Evolutionary conservation across 1,140 invertebrate genomes (phyloP).

Genomic region (Listronotus bonariensis): DNA sequence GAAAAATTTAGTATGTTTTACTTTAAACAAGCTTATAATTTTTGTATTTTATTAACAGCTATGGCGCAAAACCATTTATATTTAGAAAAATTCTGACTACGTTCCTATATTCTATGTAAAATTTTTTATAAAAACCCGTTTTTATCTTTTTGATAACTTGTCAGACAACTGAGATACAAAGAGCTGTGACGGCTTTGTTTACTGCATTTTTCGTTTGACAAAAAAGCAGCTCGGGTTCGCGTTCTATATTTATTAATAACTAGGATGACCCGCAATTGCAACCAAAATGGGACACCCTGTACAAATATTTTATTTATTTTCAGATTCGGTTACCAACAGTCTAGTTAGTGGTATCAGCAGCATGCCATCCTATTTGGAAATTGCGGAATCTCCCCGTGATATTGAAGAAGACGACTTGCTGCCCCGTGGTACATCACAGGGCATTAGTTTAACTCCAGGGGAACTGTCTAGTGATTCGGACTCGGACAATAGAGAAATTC

Average conservation of each 20-base stretch:
- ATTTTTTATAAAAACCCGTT: too few species aligned
- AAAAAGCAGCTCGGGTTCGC: background rate
- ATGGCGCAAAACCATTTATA: too few species aligned
- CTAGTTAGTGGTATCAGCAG: slow-evolving; percentile 43
- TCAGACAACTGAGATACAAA: too few species aligned
- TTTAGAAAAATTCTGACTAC: too few species aligned
- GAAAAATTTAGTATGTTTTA: too few species aligned
- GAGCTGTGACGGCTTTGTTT: too few species aligned
- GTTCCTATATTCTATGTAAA: too few species aligned
- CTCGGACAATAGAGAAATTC: slow-evolving; percentile 43
- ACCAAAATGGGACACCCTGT: background rate
- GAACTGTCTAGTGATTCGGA: slow-evolving; percentile 48
- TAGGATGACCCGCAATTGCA: too few species aligned
- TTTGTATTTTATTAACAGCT: too few species aligned
- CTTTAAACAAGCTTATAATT: too few species aligned
- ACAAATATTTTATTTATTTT: slow-evolving; percentile 27
- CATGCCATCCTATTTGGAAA: slow-evolving; percentile 50
- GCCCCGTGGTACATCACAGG: slow-evolving; percentile 15
- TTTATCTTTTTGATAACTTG: too few species aligned
- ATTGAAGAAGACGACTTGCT: slow-evolving; percentile 50
- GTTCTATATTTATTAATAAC: background rate
- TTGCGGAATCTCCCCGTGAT: slow-evolving; percentile 37
- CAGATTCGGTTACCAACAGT: slow-evolving; percentile 49
- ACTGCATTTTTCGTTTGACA: too few species aligned
- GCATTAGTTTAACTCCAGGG: slow-evolving; percentile 33